Conservation (phyloP, 2,113 vertebrate genomes). For the Anas platyrhynchos region DNA sequence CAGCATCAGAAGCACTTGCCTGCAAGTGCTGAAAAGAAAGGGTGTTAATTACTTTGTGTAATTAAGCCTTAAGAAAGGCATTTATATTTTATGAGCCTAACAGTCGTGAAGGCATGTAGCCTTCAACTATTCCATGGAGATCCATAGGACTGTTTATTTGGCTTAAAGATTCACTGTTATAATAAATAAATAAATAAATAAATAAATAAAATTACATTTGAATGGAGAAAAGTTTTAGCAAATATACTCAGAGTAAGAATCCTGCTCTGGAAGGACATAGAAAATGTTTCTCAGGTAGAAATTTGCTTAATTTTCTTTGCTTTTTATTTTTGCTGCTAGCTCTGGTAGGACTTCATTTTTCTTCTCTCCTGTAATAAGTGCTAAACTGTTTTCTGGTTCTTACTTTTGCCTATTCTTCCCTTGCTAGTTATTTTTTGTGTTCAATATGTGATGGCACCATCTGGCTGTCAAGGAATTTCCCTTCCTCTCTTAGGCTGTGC, state of each 20-base stretch:
- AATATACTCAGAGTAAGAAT: neutral
- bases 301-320: neutral
- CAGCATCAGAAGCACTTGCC: neutral
- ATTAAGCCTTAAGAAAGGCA: neutral
- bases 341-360: neutral
- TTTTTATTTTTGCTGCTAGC: neutral
- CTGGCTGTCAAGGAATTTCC: neutral
- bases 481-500: neutral
- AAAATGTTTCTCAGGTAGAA: neutral
- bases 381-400: neutral
- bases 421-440: neutral
- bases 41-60: neutral
- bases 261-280: neutral
- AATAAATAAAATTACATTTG: neutral
- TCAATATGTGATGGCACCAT: neutral
- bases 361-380: neutral
- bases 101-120: too few species aligned
- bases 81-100: neutral
- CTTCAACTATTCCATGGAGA: neutral
- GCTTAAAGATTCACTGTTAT: neutral
- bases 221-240: neutral
- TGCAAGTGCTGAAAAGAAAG: neutral
- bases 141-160: neutral
- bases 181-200: too few species aligned
- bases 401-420: neutral